Base-by-base conservation (phyloP, 2,797 vertebrate genomes). In the Sebastes flavidus region DNA sequence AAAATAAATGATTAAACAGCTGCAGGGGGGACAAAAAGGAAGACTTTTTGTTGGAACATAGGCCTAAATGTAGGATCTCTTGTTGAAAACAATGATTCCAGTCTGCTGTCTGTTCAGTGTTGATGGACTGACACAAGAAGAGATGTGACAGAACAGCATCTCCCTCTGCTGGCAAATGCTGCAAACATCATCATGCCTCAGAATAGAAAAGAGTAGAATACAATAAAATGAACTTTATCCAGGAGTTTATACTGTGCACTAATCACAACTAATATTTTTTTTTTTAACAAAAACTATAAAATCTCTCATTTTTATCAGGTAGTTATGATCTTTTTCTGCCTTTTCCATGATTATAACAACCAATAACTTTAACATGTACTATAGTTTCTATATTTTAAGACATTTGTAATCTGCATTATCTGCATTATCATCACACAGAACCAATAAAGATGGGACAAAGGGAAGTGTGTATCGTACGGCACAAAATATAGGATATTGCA, bases 161-260 rank as follows among this genome's bases (percentile, higher is more conserved):
- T 61, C 92, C 93, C 91, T 95, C 95, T 95, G 81, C 87, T 92
- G 92, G 91, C 38, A 65, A 42, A 59, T 22, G 29, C 25, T 74
- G 67, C 32, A 72, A 91, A 83, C 69, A 81, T 38, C 56, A 11
- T 67, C 24, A 16, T 8, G 9, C 25, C 36, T 69, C 16, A 68
- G 10, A 82, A 24, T 8, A 75, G 6, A 83, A 49, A 14, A 68
- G 10, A 82, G n/a, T 8, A 75, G 7, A 83, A 49, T 4, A 72
- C 34, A 69, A 46, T 2, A 16, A 2, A 58, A 49, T 13, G 0
- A 22, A 36, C 46, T 61, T 24, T 4, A 16, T n/a, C 38, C 8
- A 67, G 22, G 8, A 30, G 59, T 56, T 63, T n/a, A 54, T 20
- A 30, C 8, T 49, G 12, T 10, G 22, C 22, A 13, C 12, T 65